A percentile compares a stretch with the other conserved stretches of the same genome.
Evolutionary conservation across 2,113 vertebrate genomes (phyloP).

Genomic region (Asarcornis scutulata): DNA sequence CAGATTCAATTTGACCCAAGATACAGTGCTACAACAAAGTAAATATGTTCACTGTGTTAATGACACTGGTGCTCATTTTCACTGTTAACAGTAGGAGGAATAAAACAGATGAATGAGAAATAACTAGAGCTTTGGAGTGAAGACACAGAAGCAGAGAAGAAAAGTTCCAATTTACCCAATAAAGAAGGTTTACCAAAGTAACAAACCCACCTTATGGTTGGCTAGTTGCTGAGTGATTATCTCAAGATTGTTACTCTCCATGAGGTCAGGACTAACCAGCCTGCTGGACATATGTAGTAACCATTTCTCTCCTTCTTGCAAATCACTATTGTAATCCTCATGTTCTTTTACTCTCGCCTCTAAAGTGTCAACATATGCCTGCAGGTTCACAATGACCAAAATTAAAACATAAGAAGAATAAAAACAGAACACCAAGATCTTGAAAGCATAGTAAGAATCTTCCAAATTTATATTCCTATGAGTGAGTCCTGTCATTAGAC

Average conservation of each 20-base stretch:
- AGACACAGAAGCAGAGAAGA: background rate
- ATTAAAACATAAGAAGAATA: background rate
- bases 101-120: background rate
- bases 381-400: background rate
- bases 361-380: slow-evolving; percentile 84
- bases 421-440: background rate
- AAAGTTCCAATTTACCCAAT: background rate
- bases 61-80: background rate
- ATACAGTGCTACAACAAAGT: background rate
- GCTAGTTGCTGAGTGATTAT: slow-evolving; percentile 93
- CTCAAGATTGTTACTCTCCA: slow-evolving; percentile 86
- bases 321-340: slow-evolving; percentile 89
- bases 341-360: slow-evolving; percentile 90
- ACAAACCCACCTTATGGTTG: slow-evolving; percentile 87
- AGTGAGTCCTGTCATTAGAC: background rate
- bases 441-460: background rate
- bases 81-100: background rate
- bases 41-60: background rate
- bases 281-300: slow-evolving; percentile 95
- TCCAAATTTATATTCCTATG: background rate
- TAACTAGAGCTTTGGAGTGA: background rate
- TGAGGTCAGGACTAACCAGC: slow-evolving; percentile 88
- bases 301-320: slow-evolving; percentile 96
- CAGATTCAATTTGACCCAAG: background rate
- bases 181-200: background rate